These are phyloP conservation scores for Paratilapia polleni DNA, from an alignment of 2,113 vertebrate genomes.

Conservation along the genomic window DNA sequence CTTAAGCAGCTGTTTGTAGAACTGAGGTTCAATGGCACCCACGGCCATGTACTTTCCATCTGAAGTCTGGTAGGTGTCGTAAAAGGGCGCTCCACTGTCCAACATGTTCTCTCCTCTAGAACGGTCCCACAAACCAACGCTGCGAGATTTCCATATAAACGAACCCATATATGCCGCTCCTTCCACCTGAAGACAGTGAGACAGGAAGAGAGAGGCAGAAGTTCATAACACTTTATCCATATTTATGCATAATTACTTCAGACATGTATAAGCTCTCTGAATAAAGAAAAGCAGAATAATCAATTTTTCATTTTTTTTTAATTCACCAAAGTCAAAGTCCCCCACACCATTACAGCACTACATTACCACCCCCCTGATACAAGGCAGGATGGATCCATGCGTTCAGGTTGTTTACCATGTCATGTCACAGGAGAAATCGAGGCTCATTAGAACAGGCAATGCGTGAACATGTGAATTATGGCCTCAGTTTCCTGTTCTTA, in stretches of 20 bases:
- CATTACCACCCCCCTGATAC: too few species aligned
- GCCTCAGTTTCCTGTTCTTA: too few species aligned
- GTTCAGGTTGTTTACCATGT: too few species aligned
- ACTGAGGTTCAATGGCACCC: constrained; percentile 91
- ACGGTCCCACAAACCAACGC: constrained; percentile 81
- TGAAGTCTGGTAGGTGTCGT: constrained; percentile 88
- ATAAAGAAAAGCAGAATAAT: not conserved
- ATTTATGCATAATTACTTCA: not conserved
- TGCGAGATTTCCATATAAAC: constrained; percentile 90
- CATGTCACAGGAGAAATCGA: too few species aligned
- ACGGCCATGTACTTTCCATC: constrained; percentile 92
- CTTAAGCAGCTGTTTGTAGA: constrained; percentile 86
- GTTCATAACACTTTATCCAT: too few species aligned
- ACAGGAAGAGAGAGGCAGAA: not conserved
- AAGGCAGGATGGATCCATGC: too few species aligned
- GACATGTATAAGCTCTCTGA: not conserved
- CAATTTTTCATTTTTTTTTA: not conserved
- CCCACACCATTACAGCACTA: too few species aligned
- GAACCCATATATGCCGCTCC: constrained; percentile 91
- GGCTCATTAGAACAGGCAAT: too few species aligned
- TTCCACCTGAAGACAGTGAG: constrained; percentile 84
- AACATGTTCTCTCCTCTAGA: constrained; percentile 89
- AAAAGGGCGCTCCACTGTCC: constrained; percentile 91
- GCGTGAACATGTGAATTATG: too few species aligned
- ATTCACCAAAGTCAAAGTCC: too few species aligned